Base-by-base conservation (phyloP, 2,888 invertebrate genomes). In the Furcula furcula region DNA sequence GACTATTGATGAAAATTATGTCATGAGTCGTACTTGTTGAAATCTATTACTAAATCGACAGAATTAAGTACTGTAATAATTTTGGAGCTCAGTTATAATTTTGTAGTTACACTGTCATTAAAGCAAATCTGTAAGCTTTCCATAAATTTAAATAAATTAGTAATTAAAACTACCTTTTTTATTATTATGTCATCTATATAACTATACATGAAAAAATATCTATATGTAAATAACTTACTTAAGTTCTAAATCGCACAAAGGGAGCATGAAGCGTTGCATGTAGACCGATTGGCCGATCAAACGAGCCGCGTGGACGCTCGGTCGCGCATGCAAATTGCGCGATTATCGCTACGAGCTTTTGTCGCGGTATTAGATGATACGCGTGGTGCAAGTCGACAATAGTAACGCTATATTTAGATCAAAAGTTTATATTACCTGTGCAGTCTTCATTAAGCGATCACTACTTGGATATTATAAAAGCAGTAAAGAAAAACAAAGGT, bases 181-280 rank as follows among this genome's bases (percentile, higher is more conserved):
- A n/a, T 25, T 9, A 20, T 12, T 13, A 7, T 16, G n/a, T 22
- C 23, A 13, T 21, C 21, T 10, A 30, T 12, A 19, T 26, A 25
- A 7, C 14, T 26, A 26, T 30, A 16, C n/a, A 27, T 15, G 12
- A 15, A 14, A n/a, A 26, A 42, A 40, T 39, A 57, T 22, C 39
- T 33, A 45, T 40, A 55, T 59, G 43, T 58, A 66, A 65, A 62
- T 63, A 65, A 63, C 65, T 56, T 65, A 64, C 62, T 61, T 53
- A 31, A 46, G 33, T 38, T 53, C 40, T 41, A 34, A 50, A 57
- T 55, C 34, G 36, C 27, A 47, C 49, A 55, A 63, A 65, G 67
- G 55, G 41, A 57, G 47, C 69, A 61, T 67, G 63, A 56, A 61
- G 35, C 51, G 56, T 50, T 50, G 59, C 49, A 59, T 58, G 53